Percentiles rank a stretch among this genome's conserved stretches.
phyloP scores from a whole-genome alignment of 64 coral and sea anemone species.

The Trachythela sp. region DNA sequence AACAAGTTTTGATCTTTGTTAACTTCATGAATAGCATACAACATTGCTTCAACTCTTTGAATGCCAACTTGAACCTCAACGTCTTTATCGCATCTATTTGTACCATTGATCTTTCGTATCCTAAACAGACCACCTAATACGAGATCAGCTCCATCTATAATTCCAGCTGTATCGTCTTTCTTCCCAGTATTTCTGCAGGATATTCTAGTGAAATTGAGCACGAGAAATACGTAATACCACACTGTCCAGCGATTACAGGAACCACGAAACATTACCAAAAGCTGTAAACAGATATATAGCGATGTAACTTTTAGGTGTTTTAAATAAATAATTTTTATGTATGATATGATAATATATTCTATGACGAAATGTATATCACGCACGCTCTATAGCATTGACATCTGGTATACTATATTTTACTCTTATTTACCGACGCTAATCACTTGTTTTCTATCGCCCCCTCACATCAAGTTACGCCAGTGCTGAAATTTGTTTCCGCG shows the following conservation, averaged over 20 bases:
- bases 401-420: too few relatives aligned
- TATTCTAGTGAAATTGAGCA: background rate
- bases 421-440: too few relatives aligned
- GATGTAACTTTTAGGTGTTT: background rate
- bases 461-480: too few relatives aligned
- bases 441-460: too few relatives aligned
- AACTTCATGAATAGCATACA: constrained; percentile 76
- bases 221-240: background rate
- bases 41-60: constrained; percentile 85
- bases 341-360: too few relatives aligned
- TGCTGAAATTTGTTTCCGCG: too few relatives aligned
- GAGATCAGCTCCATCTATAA: background rate
- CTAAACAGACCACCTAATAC: background rate
- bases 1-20: constrained; percentile 58
- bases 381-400: too few relatives aligned
- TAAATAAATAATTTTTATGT: too few relatives aligned
- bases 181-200: background rate
- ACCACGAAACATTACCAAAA: background rate
- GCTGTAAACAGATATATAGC: background rate
- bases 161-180: background rate
- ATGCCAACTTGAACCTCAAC: constrained; percentile 60
- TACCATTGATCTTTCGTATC: background rate
- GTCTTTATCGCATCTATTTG: background rate
- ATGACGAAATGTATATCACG: too few relatives aligned
- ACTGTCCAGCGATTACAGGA: background rate